Conservation (phyloP, 2,113 vertebrate species). For the Epinephelus lanceolatus region DNA sequence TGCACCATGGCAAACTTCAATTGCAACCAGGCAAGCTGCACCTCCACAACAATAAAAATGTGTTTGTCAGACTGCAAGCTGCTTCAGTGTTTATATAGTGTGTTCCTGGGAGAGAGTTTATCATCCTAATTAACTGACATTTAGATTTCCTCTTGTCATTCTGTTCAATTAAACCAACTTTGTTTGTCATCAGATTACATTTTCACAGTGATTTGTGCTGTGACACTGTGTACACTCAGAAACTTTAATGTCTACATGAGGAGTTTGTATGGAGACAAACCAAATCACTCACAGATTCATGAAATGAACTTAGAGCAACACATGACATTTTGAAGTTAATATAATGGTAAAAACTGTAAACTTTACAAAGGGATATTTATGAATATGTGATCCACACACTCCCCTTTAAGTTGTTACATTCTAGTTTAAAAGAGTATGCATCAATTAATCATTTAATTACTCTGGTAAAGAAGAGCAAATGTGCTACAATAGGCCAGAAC, state of each 20-base stretch:
- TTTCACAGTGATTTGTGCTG: constrained; percentile 13
- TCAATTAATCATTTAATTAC: background rate
- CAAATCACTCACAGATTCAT: background rate
- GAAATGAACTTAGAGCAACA: background rate
- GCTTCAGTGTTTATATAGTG: constrained; percentile 18
- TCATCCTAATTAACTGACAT: constrained; percentile 52
- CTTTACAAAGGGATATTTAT: background rate
- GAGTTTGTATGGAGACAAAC: background rate
- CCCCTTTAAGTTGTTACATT: background rate
- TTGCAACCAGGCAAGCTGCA: constrained; percentile 21
- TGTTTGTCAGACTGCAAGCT: constrained; percentile 37
- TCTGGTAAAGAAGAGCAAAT: too few relatives aligned
- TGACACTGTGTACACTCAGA: constrained; percentile 5
- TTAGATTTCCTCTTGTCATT: constrained; percentile 36
- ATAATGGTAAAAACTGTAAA: constrained; percentile 2
- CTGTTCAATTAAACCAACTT: constrained; percentile 30
- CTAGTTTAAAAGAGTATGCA: background rate
- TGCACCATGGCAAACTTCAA: constrained; percentile 41
- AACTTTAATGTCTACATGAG: background rate
- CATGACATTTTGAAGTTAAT: constrained; percentile 22
- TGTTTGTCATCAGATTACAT: constrained; percentile 34
- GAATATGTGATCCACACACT: background rate
- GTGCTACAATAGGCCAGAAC: too few relatives aligned
- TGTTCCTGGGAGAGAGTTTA: constrained; percentile 1
- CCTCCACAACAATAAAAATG: constrained; percentile 34